Conservation (phyloP, 2,797 vertebrate species). For the Halcyon smyrnensis region DNA sequence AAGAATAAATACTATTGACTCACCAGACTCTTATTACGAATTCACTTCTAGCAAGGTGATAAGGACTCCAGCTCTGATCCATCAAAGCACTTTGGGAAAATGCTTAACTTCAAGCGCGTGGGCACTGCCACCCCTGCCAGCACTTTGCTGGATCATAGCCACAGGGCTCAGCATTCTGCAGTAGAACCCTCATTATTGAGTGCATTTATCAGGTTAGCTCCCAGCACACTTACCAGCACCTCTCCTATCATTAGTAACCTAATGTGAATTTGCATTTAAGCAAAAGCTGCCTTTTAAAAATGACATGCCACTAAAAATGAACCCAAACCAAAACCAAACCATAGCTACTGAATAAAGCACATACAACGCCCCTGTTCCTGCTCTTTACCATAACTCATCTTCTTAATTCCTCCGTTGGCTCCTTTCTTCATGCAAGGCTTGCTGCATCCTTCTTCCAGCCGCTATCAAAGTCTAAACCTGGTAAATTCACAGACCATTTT, state of each 20-base stretch:
- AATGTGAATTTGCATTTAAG: constrained; percentile 42
- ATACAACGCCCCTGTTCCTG: background rate
- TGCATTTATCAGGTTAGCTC: background rate
- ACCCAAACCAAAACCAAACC: background rate
- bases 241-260: background rate
- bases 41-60: constrained; percentile 24
- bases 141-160: constrained; percentile 4
- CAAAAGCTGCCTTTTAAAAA: constrained; percentile 6
- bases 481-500: constrained; percentile 25
- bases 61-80: constrained; percentile 9
- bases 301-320: background rate
- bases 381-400: background rate
- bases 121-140: background rate
- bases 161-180: constrained; percentile 11
- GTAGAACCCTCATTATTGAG: background rate
- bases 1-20: constrained; percentile 51
- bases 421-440: constrained; percentile 3
- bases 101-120: background rate
- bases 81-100: constrained; percentile 7
- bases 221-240: background rate
- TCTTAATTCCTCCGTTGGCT: background rate
- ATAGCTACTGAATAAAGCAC: background rate
- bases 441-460: background rate
- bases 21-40: background rate
- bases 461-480: background rate